A percentile compares a stretch with the other conserved stretches of the same genome.
phyloP scores from a whole-genome alignment of 2,888 invertebrate species.

The Metellina segmentata region DNA sequence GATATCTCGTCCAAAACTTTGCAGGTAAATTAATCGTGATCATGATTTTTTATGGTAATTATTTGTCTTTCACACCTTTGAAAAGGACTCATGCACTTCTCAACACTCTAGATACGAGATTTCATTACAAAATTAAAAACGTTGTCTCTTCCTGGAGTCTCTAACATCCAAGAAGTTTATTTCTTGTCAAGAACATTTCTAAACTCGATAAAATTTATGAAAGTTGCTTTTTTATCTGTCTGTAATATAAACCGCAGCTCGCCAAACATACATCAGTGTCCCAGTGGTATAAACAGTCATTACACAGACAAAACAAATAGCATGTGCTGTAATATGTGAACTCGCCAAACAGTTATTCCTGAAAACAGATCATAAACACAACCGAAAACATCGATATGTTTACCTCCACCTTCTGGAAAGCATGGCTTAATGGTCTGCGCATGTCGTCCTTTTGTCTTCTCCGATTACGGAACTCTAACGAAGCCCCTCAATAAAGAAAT shows the following conservation, averaged over 20 bases:
- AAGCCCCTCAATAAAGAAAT: not conserved
- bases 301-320: not conserved
- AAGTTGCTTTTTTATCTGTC: not conserved
- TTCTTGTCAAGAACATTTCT: not conserved
- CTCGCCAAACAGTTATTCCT: not conserved
- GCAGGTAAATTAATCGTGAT: no score
- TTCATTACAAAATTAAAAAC: not conserved
- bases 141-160: not conserved
- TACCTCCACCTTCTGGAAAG: not conserved
- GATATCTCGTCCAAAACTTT: no score
- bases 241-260: not conserved
- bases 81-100: no score
- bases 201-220: not conserved
- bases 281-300: not conserved
- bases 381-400: not conserved
- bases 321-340: not conserved
- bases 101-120: not conserved
- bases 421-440: not conserved
- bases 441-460: no score
- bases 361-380: conserved; percentile 41
- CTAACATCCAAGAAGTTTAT: not conserved
- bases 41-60: no score
- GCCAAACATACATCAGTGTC: not conserved
- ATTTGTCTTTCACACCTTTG: no score
- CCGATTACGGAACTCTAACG: conserved; percentile 13